phyloP scores from a whole-genome alignment of 2,888 invertebrate genomes.

The Actias luna region DNA sequence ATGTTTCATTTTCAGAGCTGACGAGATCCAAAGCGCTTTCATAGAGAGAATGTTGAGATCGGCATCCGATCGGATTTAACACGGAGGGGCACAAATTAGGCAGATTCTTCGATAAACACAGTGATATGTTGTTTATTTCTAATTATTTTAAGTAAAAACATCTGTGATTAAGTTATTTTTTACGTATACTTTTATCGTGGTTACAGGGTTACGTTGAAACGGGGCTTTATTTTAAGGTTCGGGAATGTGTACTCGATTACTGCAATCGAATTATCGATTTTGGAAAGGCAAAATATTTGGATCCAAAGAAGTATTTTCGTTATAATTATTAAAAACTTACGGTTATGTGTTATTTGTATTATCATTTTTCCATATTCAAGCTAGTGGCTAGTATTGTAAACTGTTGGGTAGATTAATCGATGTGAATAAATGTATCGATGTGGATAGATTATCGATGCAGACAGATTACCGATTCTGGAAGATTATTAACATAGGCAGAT shows the following conservation, averaged over 20 bases:
- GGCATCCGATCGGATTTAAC: not conserved
- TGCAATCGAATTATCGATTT: not conserved
- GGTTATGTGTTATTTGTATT: too few relatives aligned
- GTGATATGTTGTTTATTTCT: conserved; percentile 12
- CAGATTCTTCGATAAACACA: conserved; percentile 27
- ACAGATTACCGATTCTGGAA: not conserved
- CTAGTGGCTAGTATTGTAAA: too few relatives aligned
- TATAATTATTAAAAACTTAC: not conserved
- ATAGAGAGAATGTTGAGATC: conserved; percentile 59
- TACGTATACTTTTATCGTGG: conserved; percentile 32
- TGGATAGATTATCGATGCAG: not conserved
- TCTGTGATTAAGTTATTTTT: conserved; percentile 54
- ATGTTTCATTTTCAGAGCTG: conserved; percentile 58
- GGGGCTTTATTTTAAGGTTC: conserved; percentile 5
- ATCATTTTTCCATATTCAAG: too few relatives aligned
- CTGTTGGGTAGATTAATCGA: not conserved
- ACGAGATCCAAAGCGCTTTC: conserved; percentile 69
- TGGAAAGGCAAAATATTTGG: not conserved
- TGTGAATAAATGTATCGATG: too few relatives aligned
- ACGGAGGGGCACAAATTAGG: not conserved
- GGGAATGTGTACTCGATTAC: not conserved
- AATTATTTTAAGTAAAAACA: conserved; percentile 34
- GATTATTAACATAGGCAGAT: not conserved
- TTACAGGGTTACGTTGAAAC: conserved; percentile 30
- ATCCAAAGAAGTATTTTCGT: not conserved